phyloP scores from a whole-genome alignment of 2,888 invertebrate species.

The Stenotaenia linearis region DNA sequence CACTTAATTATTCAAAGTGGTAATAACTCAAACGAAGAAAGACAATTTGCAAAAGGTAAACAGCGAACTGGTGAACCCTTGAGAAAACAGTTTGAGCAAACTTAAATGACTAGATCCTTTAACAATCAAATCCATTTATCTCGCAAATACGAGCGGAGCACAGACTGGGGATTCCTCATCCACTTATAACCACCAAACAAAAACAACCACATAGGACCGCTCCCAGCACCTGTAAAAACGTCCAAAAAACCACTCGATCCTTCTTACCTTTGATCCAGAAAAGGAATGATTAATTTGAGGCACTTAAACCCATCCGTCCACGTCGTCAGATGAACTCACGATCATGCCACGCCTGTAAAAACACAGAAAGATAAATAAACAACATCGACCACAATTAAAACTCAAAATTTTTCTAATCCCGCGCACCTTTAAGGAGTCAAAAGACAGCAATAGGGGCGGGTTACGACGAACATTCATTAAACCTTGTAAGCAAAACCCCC shows the following conservation, averaged over 20 bases:
- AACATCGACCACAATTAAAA: not conserved
- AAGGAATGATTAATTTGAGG: slow-evolving; percentile 18
- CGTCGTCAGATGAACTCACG: not conserved
- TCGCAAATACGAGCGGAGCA: not conserved
- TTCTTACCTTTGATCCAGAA: slow-evolving; percentile 5
- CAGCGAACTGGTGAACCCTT: not conserved
- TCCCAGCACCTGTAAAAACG: slow-evolving; percentile 1
- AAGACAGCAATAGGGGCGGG: not conserved
- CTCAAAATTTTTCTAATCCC: not conserved
- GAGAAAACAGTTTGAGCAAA: slow-evolving; percentile 3
- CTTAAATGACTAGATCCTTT: slow-evolving; percentile 5
- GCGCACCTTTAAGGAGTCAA: not conserved
- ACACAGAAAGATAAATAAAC: not conserved
- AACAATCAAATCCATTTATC: slow-evolving; percentile 11
- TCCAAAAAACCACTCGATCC: not conserved
- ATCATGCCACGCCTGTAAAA: slow-evolving; percentile 8
- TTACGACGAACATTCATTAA: slow-evolving; percentile 11
- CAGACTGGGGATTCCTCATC: not conserved
- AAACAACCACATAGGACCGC: not conserved
- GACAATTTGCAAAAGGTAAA: slow-evolving; percentile 11
- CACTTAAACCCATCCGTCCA: slow-evolving; percentile 17
- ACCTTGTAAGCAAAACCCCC: not conserved
- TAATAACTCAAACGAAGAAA: not conserved
- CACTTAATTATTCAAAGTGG: not conserved
- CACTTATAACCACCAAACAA: not conserved